phyloP scores from a whole-genome alignment of 2,888 invertebrate genomes.

The Oscheius sp. region DNA sequence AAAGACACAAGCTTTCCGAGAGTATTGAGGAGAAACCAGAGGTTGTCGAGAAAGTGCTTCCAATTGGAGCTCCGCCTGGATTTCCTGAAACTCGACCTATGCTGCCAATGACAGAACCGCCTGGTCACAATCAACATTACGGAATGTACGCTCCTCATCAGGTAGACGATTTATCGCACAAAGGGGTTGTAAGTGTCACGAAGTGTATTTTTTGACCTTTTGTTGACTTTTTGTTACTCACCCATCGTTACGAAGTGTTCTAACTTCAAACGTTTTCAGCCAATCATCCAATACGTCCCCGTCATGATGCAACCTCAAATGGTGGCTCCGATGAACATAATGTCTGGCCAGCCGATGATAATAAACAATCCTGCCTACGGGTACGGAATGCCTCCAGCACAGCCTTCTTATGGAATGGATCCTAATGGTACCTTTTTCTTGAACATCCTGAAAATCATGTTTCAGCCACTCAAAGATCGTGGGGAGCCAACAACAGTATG shows the following conservation, averaged over 20 bases:
- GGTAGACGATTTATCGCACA: neutral
- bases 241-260: neutral
- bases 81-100: neutral
- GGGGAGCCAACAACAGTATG: constrained; percentile 24
- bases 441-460: neutral
- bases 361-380: neutral
- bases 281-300: constrained; percentile 53
- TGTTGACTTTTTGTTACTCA: too few species aligned
- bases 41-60: constrained; percentile 10
- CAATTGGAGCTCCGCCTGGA: constrained; percentile 7
- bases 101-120: neutral
- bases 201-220: neutral
- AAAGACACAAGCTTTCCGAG: constrained; percentile 32
- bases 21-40: constrained; percentile 15
- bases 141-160: constrained; percentile 21
- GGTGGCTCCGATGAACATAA: constrained; percentile 44
- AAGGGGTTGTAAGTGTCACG: neutral
- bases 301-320: constrained; percentile 53
- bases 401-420: constrained; percentile 9
- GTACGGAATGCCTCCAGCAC: constrained; percentile 8
- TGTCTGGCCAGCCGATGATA: constrained; percentile 45
- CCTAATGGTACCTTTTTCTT: neutral
- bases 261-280: constrained; percentile 22
- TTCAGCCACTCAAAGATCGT: constrained; percentile 18
- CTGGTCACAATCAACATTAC: neutral